A percentile compares a stretch with the other conserved stretches of the same genome.
Conservation (phyloP, 2,113 vertebrate species). For the Dermatemys mawii region DNA sequence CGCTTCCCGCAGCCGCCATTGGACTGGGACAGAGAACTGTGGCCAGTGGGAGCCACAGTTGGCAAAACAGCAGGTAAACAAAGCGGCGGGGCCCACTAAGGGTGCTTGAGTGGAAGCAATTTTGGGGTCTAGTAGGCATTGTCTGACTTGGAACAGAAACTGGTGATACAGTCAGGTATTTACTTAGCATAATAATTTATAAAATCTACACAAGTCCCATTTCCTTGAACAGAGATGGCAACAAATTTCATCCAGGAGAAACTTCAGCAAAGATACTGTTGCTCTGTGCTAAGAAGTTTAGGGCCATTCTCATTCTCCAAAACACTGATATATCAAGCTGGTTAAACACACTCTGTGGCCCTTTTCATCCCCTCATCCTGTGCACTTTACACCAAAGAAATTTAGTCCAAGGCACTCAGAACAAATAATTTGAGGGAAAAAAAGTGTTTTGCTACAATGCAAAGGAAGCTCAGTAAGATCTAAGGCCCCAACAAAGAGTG, state of each 20-base stretch:
- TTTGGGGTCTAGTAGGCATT: background rate
- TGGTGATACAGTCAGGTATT: background rate
- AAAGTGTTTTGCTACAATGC: too few relatives aligned
- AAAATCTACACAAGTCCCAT: background rate
- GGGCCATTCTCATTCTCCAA: background rate
- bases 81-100: too few relatives aligned
- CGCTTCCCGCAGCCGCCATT: too few relatives aligned
- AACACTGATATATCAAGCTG: background rate
- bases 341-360: background rate
- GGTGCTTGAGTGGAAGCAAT: accelerated
- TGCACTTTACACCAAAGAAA: background rate
- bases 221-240: background rate
- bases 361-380: background rate
- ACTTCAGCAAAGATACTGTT: accelerated
- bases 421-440: background rate
- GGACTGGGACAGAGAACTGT: too few relatives aligned
- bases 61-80: too few relatives aligned
- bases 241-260: accelerated
- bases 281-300: background rate
- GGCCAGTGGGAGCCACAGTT: too few relatives aligned
- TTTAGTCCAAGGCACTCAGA: background rate
- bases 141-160: background rate
- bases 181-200: background rate
- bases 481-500: background rate
- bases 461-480: too few relatives aligned